Evolutionary conservation across 2,888 invertebrate species (phyloP), one percentile per base, ranked within the genome.

Genomic region (Cremastinae sp.): DNA sequence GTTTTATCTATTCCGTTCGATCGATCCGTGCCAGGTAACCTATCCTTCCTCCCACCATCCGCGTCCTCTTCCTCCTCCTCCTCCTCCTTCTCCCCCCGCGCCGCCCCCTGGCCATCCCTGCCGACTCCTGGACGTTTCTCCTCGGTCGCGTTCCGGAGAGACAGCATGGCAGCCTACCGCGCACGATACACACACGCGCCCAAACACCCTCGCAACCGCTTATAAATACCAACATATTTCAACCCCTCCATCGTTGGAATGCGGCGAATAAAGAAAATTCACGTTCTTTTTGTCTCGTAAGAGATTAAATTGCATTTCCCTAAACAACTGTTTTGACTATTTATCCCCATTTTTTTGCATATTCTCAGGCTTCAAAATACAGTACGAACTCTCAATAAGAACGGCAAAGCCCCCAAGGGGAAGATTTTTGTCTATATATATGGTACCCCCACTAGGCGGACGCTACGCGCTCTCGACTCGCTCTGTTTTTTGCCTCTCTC

Each of bases 1-100:
- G 72, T 73, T 76, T 76, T 73, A 76, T 73, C 76, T 76, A 73
- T 76, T 76, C 76, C 64, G 73, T 76, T 76, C 73, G 73, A 76
- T 76, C 76, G 76, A 76, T 76, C 73, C 76, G 76, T 76, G 73
- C 76, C 76, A 76, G 76, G 75, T 72, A 76, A 69, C 58, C 69
- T 72, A 69, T 73, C 69, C 68, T 43, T 41, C 43, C 65, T 65
- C 28, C 53, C 53, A 41, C 53, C 28, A 28, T 41, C 56, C n/a
- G 53, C 28, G 22, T 22, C 53, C 34, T 9, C 43, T 10, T 43
- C 18, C 16, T 36, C 53, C 47, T n/a, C n/a, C 51, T 49, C 65
- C 14, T 64, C 22, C 38, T 20, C 51, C 22, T 7, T 51, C n/a
- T 43, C 18, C 18, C 36, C 54, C 47, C 1, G 20, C 16, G 20